Percentiles rank a stretch among this genome's conserved stretches.
Conservation (phyloP, 1,140 invertebrate species). For the Halictus rubicundus region DNA sequence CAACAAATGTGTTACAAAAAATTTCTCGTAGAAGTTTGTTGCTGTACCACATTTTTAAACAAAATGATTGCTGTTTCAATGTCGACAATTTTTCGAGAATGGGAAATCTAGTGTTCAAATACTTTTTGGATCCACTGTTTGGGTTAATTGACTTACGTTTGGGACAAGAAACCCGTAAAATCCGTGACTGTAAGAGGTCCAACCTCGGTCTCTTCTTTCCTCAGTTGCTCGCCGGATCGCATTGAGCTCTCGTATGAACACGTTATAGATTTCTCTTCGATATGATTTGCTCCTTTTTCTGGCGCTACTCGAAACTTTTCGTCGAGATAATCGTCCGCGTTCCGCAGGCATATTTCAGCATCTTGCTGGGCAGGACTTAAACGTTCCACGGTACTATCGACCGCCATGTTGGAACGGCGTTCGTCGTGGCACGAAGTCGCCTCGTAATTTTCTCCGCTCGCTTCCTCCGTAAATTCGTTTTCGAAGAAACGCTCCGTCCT, state of each 20-base stretch:
- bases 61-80: no score
- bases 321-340: constrained; percentile 35
- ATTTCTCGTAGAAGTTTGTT: no score
- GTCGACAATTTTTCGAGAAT: no score
- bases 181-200: constrained; percentile 8
- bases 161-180: not conserved
- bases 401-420: not conserved
- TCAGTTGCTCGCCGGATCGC: not conserved
- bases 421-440: not conserved
- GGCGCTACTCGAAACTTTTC: constrained; percentile 2
- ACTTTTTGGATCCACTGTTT: no score
- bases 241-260: not conserved
- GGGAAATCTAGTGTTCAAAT: no score
- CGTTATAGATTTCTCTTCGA: constrained; percentile 36
- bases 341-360: constrained; percentile 22
- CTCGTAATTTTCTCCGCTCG: not conserved
- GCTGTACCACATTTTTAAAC: no score
- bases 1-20: no score
- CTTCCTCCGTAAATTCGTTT: not conserved
- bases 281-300: constrained; percentile 14
- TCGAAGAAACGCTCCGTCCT: no score
- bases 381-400: not conserved
- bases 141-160: constrained; percentile 27
- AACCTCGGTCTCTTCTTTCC: not conserved
- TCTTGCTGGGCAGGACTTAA: not conserved